Percentiles rank a stretch among this genome's conserved stretches.
Conservation (phyloP, 2,797 vertebrate species). For the Chaetophractus vellerosus region DNA sequence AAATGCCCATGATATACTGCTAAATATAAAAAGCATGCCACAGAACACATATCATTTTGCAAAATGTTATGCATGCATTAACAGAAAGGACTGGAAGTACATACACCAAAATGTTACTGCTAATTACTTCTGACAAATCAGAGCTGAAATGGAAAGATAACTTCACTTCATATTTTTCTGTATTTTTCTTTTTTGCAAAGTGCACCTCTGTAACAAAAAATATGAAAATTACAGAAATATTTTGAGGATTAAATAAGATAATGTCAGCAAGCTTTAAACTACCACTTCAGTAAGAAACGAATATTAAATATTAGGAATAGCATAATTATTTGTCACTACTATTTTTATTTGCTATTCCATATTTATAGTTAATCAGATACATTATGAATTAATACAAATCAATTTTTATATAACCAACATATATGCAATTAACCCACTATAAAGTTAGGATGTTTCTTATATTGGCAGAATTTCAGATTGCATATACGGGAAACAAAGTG, state of each 20-base stretch:
- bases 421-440: background rate
- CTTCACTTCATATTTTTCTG: background rate
- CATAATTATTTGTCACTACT: background rate
- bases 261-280: slow-evolving; percentile 14
- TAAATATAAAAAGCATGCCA: background rate
- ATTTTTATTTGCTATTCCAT: slow-evolving; percentile 1
- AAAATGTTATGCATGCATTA: slow-evolving; percentile 10
- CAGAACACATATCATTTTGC: background rate
- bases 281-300: background rate
- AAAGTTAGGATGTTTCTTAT: background rate
- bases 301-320: slow-evolving; percentile 44
- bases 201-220: background rate
- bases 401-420: background rate
- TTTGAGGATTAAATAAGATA: slow-evolving; percentile 59
- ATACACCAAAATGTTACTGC: background rate
- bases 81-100: background rate
- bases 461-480: background rate
- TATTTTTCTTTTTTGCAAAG: background rate
- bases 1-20: background rate
- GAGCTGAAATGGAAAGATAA: background rate
- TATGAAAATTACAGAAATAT: background rate
- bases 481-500: background rate
- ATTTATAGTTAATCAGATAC: background rate
- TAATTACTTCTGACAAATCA: slow-evolving; percentile 21
- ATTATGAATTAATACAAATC: background rate